Percentiles rank a stretch among this genome's conserved stretches.
Conservation (phyloP, 2,888 invertebrate genomes). For the Dysmachus trigonus region DNA sequence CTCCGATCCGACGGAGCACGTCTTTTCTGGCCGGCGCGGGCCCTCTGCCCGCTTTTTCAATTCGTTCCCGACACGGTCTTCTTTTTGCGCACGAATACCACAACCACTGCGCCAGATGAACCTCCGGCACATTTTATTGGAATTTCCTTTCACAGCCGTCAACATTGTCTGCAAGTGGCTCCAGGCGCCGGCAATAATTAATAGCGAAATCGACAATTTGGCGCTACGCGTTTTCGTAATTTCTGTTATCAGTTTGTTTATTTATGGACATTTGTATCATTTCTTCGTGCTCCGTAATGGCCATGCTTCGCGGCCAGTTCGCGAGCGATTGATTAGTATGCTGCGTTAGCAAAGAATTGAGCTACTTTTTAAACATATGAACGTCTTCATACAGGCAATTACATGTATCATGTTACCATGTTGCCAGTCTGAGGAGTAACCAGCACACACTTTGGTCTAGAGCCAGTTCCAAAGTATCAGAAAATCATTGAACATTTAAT, state of each 20-base stretch:
- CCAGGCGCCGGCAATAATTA: slow-evolving; percentile 44
- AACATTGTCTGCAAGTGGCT: slow-evolving; percentile 5
- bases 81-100: background rate
- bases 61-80: background rate
- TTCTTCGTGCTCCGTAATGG: background rate
- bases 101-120: background rate
- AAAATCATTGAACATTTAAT: too few species aligned
- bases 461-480: too few species aligned
- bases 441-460: background rate
- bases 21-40: background rate
- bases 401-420: background rate
- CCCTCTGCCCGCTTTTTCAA: background rate
- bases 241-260: background rate
- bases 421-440: background rate
- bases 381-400: background rate
- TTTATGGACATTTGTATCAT: background rate
- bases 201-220: slow-evolving; percentile 39
- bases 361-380: background rate
- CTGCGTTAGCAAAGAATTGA: background rate
- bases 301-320: background rate
- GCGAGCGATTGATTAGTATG: background rate
- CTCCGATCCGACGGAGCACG: background rate
- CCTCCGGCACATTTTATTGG: background rate
- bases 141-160: background rate
- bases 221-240: slow-evolving; percentile 33